phyloP scores from a whole-genome alignment of 2,113 vertebrate species.

The Gopherus flavomarginatus region DNA sequence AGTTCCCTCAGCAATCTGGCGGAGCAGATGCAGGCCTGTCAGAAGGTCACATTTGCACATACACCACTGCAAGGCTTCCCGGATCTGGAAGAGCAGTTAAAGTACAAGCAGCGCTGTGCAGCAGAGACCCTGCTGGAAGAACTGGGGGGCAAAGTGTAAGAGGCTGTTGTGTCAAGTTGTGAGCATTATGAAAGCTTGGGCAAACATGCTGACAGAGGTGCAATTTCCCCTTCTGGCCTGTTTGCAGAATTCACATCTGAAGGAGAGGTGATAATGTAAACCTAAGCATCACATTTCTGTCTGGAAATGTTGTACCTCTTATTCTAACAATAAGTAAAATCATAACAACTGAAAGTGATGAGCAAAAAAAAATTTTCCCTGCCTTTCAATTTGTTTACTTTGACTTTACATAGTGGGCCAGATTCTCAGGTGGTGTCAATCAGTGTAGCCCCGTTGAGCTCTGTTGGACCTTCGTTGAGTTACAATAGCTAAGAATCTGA shows the following conservation, averaged over 20 bases:
- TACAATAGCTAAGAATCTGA: neutral
- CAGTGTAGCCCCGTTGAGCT: neutral
- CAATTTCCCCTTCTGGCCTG: neutral
- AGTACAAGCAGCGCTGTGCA: slow-evolving; percentile 81
- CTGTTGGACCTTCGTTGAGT: neutral
- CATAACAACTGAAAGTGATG: neutral
- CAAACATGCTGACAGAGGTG: neutral
- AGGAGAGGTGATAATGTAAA: neutral
- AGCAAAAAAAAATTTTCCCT: no score
- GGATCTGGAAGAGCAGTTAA: slow-evolving; percentile 79
- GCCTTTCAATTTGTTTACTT: neutral
- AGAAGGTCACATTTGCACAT: slow-evolving; percentile 68
- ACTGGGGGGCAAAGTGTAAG: slow-evolving; percentile 85
- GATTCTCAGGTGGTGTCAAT: neutral
- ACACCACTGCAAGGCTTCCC: slow-evolving; percentile 80
- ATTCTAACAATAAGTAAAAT: neutral
- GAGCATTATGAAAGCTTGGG: neutral
- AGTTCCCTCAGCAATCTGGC: slow-evolving; percentile 84
- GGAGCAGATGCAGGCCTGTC: slow-evolving; percentile 82
- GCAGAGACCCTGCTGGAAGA: slow-evolving; percentile 79
- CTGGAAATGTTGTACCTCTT: neutral
- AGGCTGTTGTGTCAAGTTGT: neutral
- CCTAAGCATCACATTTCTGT: neutral
- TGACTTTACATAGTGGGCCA: neutral
- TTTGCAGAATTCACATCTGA: neutral